phyloP scores from a whole-genome alignment of 1,140 invertebrate genomes.

The Anastrepha obliqua region DNA sequence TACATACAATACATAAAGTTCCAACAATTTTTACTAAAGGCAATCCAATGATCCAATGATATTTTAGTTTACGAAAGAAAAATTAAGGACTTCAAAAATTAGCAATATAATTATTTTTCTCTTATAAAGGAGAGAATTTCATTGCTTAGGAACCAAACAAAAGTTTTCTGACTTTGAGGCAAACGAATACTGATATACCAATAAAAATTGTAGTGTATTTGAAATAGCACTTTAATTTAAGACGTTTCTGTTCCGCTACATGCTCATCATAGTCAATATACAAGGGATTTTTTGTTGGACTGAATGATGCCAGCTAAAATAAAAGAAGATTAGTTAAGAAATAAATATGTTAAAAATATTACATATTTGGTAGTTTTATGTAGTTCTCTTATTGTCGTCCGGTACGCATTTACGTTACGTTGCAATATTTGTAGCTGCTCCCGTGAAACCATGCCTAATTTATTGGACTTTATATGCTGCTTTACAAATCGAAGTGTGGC shows the following conservation, averaged over 20 bases:
- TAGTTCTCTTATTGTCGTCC: conserved; percentile 61
- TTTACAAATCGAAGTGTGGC: conserved; percentile 65
- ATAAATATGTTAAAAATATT: conserved; percentile 26
- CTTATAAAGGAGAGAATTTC: too few relatives aligned
- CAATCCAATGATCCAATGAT: too few relatives aligned
- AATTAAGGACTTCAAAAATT: too few relatives aligned
- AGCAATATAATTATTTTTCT: too few relatives aligned
- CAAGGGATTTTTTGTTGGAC: conserved; percentile 65
- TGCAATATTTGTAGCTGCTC: conserved; percentile 60
- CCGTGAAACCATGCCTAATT: conserved; percentile 60
- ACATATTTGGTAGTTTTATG: conserved; percentile 70
- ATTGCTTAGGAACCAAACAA: conserved; percentile 57
- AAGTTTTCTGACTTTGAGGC: conserved; percentile 67
- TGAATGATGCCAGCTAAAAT: conserved; percentile 67
- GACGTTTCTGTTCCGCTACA: conserved; percentile 67
- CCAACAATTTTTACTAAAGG: too few relatives aligned
- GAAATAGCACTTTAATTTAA: conserved; percentile 66
- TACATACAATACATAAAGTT: too few relatives aligned
- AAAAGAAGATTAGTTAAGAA: neutral
- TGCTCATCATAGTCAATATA: conserved; percentile 70
- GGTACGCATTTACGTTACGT: conserved; percentile 60
- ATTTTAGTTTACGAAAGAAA: too few relatives aligned
- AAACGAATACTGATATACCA: conserved; percentile 69
- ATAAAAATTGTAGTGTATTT: conserved; percentile 70
- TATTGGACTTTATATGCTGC: conserved; percentile 58